Conservation (phyloP, 2,888 invertebrate species). For the Drosophila merina region DNA sequence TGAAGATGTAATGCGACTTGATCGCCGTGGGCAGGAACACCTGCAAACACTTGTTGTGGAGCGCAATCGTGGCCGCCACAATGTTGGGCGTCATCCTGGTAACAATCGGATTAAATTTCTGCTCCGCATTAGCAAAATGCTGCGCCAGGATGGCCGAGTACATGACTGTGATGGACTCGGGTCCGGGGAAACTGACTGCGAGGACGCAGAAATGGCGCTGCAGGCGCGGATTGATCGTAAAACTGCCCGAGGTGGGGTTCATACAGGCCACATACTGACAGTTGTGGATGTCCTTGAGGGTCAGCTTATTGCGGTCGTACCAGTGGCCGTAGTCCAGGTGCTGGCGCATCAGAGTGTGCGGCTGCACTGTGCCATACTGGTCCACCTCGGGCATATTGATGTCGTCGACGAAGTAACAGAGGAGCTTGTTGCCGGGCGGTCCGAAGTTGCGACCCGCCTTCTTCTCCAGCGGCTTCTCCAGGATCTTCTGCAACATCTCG, state of each 20-base stretch:
- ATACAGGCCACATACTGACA: slow-evolving; percentile 98
- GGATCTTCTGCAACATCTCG: slow-evolving; percentile 95
- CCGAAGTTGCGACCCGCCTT: slow-evolving; percentile 98
- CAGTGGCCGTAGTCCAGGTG: slow-evolving; percentile 98
- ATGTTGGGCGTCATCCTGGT: slow-evolving; percentile 89
- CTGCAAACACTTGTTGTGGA: slow-evolving; percentile 94
- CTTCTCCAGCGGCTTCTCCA: slow-evolving; percentile 97
- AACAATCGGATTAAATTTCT: slow-evolving; percentile 90
- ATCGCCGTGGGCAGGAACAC: slow-evolving; percentile 97
- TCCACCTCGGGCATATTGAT: slow-evolving; percentile 99
- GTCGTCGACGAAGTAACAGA: slow-evolving; percentile 98
- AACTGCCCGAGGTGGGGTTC: slow-evolving; percentile 99
- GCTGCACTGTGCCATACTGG: slow-evolving; percentile 96
- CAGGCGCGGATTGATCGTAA: slow-evolving; percentile 96
- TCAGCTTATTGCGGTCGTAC: slow-evolving; percentile 94
- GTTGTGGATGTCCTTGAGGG: slow-evolving; percentile 97
- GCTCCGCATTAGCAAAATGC: slow-evolving; percentile 92
- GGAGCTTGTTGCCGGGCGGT: slow-evolving; percentile 96
- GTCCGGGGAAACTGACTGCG: slow-evolving; percentile 91
- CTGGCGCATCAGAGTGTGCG: slow-evolving; percentile 97
- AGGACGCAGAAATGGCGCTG: slow-evolving; percentile 96
- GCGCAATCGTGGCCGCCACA: slow-evolving; percentile 91
- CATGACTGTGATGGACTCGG: slow-evolving; percentile 93
- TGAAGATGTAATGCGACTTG: slow-evolving; percentile 98
- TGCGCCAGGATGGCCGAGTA: slow-evolving; percentile 95